Conservation (phyloP, 2,888 invertebrate species). For the Apomyelois bistriatella region DNA sequence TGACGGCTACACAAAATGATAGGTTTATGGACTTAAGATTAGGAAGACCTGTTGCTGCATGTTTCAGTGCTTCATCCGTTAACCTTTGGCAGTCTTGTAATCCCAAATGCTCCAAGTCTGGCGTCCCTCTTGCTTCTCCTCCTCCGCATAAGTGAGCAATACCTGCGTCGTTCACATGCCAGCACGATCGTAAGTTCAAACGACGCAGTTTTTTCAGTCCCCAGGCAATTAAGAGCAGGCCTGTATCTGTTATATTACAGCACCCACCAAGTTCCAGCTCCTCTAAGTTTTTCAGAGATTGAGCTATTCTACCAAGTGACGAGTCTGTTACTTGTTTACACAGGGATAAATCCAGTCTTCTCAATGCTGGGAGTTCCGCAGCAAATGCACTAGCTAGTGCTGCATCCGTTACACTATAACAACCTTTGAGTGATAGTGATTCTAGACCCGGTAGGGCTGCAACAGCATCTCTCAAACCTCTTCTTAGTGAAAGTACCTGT, state of each 20-base stretch:
- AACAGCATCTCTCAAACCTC: conserved; percentile 91
- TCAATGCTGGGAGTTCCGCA: conserved; percentile 87
- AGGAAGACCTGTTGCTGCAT: conserved; percentile 90
- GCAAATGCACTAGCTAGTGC: conserved; percentile 91
- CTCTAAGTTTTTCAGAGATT: conserved; percentile 91
- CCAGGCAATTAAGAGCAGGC: conserved; percentile 92
- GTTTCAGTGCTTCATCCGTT: conserved; percentile 93
- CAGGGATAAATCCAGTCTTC: conserved; percentile 90
- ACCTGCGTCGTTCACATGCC: conserved; percentile 94
- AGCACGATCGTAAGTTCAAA: conserved; percentile 94
- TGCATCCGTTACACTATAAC: conserved; percentile 94
- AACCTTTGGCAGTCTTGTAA: conserved; percentile 97
- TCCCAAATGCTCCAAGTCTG: conserved; percentile 90
- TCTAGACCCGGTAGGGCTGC: conserved; percentile 92
- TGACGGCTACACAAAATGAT: conserved; percentile 96
- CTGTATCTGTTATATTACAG: conserved; percentile 93
- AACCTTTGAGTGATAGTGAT: conserved; percentile 93
- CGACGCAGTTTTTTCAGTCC: conserved; percentile 90
- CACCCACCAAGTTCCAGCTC: conserved; percentile 95
- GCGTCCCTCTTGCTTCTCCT: conserved; percentile 88
- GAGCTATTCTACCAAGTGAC: conserved; percentile 91
- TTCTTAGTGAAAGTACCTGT: conserved; percentile 91
- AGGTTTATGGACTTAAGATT: conserved; percentile 92
- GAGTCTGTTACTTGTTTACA: conserved; percentile 98
- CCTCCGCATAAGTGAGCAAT: conserved; percentile 91